Base-by-base conservation (phyloP, 2,113 vertebrate genomes). In the Apistogramma diplotaenia region DNA sequence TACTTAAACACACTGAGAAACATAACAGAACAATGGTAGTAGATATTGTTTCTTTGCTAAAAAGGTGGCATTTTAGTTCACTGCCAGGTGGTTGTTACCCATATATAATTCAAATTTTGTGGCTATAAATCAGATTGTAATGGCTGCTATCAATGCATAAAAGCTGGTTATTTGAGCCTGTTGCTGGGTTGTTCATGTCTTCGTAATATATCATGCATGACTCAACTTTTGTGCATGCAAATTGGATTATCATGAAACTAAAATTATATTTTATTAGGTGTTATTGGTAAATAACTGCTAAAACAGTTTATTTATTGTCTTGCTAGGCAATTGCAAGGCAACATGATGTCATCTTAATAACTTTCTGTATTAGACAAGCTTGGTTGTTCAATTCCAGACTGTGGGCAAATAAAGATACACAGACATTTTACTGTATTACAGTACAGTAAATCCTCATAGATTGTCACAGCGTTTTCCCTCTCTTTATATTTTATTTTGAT, bases 401-500 rank as follows among this genome's bases (percentile, higher is more conserved):
- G 62, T 2, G 13, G 43, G 16, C 15, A 46, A 46, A 46, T 13
- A 46, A 13, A 23, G 18, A 1, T 1, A 12, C 21, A 67, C 21
- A 67, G 21, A 65, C 1, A 65, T 37, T 18, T 67, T 65, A 46
- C 5, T 40, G 16, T 0, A 0, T 65, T 46, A 8, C 23, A 65
- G 25, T 18, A 65, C 0, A 3, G 43, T 46, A 23, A 67, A 46
- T 67, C 18, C 23, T 7, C 0, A 0, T 25, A 65, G 37, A 21
- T 65, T 23, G 16, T 6, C 2, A 49, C 5, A 49, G 3, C 15
- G 6, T 49, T 49, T 49, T 49, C 19, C 9, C 23, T 29, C 62
- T 6, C 40, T 10, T 49, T 18, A 29, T 12, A 29, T 70, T 70
- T 70, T 0, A 70, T 49, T 23, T 19, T 49, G 18, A 3, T 67